Evolutionary conservation across 2,113 vertebrate genomes (phyloP).

Genomic region (Upupa epops): DNA sequence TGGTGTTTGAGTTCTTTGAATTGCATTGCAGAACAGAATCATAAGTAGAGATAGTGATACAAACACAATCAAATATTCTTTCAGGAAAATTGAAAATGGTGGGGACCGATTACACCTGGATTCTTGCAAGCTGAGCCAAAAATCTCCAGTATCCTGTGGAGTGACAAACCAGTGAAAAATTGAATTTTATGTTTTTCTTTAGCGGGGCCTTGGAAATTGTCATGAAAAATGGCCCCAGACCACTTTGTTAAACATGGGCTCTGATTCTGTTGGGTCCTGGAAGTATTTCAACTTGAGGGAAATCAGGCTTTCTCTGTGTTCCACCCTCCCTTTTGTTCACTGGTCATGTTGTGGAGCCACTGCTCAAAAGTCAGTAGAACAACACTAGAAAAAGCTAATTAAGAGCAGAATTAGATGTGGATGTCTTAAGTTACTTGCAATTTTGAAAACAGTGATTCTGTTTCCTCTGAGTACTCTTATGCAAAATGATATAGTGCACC

Average conservation of each 20-base stretch:
- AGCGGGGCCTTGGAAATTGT: not conserved
- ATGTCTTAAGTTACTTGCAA: not conserved
- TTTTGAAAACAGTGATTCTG: not conserved
- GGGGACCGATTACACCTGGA: not conserved
- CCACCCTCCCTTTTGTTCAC: not conserved
- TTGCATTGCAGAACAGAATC: not conserved
- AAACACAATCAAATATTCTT: not conserved
- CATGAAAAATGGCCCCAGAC: not conserved
- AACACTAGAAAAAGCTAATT: not conserved
- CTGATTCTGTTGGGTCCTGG: not conserved
- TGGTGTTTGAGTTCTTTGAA: not conserved
- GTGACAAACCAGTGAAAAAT: not conserved
- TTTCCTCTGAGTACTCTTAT: not conserved
- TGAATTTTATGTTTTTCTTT: not conserved
- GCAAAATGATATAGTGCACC: not conserved
- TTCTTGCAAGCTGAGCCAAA: conserved; percentile 7
- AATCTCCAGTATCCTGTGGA: not conserved
- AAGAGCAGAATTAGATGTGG: not conserved
- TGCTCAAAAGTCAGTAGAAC: not conserved
- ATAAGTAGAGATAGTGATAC: not conserved
- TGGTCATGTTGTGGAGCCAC: not conserved
- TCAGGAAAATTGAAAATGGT: not conserved
- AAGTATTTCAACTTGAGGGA: not conserved
- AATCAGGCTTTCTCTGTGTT: not conserved
- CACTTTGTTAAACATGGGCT: not conserved